A percentile compares a stretch with the other conserved stretches of the same genome.
phyloP scores from a whole-genome alignment of 2,113 vertebrate genomes.

The Mobula birostris region DNA sequence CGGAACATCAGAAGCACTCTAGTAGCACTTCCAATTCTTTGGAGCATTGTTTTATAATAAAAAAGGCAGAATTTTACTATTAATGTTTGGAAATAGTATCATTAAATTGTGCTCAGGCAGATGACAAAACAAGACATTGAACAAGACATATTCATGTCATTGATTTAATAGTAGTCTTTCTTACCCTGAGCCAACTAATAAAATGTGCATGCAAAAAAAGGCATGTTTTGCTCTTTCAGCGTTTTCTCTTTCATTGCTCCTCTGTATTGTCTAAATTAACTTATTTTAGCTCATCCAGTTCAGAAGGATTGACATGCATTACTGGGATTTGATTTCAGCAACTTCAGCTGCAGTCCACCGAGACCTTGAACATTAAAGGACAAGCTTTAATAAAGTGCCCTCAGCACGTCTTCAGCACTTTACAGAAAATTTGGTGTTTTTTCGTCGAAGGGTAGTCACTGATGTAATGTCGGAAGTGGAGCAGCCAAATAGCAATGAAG shows the following conservation, averaged over 20 bases:
- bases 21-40: neutral
- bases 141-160: neutral
- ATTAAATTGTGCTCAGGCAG: slow-evolving; percentile 2
- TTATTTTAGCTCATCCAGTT: neutral
- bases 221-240: neutral
- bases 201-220: neutral
- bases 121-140: neutral
- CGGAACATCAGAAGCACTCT: neutral
- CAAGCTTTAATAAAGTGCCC: neutral
- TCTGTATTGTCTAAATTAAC: neutral
- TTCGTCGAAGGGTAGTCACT: neutral
- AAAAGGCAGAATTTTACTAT: neutral
- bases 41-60: neutral
- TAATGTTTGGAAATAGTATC: neutral
- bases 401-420: neutral
- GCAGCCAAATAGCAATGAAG: neutral
- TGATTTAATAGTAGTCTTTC: neutral
- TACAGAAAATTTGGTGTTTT: neutral
- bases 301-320: neutral
- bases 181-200: neutral
- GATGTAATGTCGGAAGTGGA: no score
- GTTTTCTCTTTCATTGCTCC: neutral
- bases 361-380: neutral
- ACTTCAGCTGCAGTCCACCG: neutral
- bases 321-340: neutral